phyloP scores from a whole-genome alignment of 1,140 invertebrate genomes.

The Hestina assimilis region DNA sequence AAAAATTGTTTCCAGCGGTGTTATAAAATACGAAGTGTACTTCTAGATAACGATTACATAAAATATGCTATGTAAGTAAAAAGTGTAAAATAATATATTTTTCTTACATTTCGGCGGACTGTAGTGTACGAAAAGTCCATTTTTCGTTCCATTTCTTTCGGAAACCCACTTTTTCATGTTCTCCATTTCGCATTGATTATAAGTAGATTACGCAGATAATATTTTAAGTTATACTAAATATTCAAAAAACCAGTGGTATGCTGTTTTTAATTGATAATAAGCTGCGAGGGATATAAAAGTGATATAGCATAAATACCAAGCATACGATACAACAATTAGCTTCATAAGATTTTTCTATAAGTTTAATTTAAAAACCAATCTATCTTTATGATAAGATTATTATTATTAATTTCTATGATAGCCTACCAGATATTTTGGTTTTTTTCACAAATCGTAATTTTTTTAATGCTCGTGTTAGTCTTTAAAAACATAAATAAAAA shows the following conservation, averaged over 20 bases:
- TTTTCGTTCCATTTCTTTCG: constrained; percentile 46
- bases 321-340: no score
- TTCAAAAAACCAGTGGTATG: no score
- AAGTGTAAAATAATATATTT: neutral
- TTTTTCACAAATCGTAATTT: neutral
- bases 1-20: no score
- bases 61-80: neutral
- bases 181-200: neutral
- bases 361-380: no score
- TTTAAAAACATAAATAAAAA: constrained; percentile 11
- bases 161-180: constrained; percentile 45
- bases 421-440: neutral
- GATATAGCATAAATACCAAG: no score
- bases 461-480: neutral
- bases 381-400: no score
- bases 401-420: no score
- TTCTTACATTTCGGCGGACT: constrained; percentile 80
- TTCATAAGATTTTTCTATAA: no score
- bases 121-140: constrained; percentile 79
- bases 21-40: no score
- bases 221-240: neutral
- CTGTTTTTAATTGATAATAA: no score
- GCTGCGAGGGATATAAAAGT: no score
- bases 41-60: no score
- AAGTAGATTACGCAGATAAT: neutral